These are phyloP conservation scores for Petromus typicus DNA, from an alignment of 2,113 vertebrate genomes.

Conservation along the genomic window DNA sequence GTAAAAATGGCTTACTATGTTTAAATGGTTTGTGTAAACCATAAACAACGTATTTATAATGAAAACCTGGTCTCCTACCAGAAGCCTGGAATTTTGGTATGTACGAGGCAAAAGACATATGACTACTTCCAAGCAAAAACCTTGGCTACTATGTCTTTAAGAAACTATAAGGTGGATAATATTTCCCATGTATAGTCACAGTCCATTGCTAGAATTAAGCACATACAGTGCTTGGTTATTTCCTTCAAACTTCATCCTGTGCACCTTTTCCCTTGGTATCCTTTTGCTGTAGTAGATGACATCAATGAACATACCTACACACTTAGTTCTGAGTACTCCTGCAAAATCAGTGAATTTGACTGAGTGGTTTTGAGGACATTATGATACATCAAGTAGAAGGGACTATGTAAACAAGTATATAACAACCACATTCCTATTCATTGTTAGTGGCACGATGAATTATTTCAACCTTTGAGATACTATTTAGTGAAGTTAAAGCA, in stretches of 20 bases:
- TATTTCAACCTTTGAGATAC: slow-evolving; percentile 6
- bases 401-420: not conserved
- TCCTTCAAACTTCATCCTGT: not conserved
- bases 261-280: not conserved
- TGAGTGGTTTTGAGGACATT: not conserved
- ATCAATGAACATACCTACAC: not conserved
- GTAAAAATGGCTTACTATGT: not conserved
- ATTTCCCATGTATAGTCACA: not conserved
- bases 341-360: not conserved
- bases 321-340: not conserved
- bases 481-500: not conserved
- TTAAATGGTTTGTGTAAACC: not conserved
- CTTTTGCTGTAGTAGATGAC: not conserved
- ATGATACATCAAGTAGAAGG: not conserved
- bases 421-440: slow-evolving; percentile 19
- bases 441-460: not conserved
- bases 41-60: not conserved
- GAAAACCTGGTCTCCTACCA: not conserved
- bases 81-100: not conserved
- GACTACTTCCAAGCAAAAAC: not conserved
- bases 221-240: not conserved
- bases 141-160: not conserved
- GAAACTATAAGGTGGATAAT: not conserved
- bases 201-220: not conserved
- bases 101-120: not conserved